Evolutionary conservation across 2,113 vertebrate species (phyloP), one percentile per base, ranked within the genome.

Genomic region (Girardinichthys multiradiatus): DNA sequence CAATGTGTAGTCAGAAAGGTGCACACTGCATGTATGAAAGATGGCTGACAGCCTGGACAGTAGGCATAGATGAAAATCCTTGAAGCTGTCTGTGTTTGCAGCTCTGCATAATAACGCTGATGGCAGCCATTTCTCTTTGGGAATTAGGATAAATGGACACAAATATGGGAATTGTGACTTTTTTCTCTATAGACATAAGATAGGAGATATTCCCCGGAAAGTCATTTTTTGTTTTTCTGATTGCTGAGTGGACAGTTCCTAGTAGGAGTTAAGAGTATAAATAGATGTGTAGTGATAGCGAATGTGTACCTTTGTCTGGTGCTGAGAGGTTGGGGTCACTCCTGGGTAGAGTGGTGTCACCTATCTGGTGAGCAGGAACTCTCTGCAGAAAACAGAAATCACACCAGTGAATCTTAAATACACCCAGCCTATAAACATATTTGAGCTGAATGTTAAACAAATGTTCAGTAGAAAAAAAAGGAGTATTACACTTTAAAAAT

Each of bases 281-380:
- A 51, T 2, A 59, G 45, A 57, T 28, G 70, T 48, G 54, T 42
- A 45, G 59, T 51, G 29, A 70, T 28, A 26, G 37, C 35, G 28
- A 54, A 72, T 2, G 14, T 57, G 88, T 87, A 99, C 98, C 96
- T 97, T 98, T 99, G 70, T 99, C 97, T 26, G 97, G 94, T 12
- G 93, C 90, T 0, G 96, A 96, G 74, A 99, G 94, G 92, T 92
- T 98, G 65, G 97, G 97, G 87, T 99, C 97, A 79, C 96, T 99
- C 84, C 96, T 93, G 2, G 97, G 97, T 91, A 97, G 92, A 87
- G 95, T 95, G 68, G 93, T 86, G 2, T 98, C 97, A 51, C 96
- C 96, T 86, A 95, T 94, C 48, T 96, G 96, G 90, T 97, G 97
- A 64, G 96, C 92, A 77, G 96, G 87, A 74, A 94, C 94, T 90